Evolutionary conservation across 2,888 invertebrate species (phyloP), one percentile per base, ranked within the genome.

Genomic region (Diarsia brunnea): DNA sequence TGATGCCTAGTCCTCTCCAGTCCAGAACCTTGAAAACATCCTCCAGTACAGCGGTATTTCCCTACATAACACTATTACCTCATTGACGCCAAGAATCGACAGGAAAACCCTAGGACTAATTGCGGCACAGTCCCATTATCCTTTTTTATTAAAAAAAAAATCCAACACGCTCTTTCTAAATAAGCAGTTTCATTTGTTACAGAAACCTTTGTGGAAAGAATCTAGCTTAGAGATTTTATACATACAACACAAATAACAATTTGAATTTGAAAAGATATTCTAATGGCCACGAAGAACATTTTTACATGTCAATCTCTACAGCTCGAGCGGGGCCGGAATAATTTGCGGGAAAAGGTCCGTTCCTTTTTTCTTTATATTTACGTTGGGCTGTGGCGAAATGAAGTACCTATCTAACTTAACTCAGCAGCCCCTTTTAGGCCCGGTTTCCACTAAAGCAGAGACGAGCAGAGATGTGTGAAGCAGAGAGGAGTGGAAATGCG

Each of bases 261-360:
- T 87, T 82, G 84, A 87, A 87, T 87, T 82, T 84, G 84, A 78
- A 85, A 84, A 79, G 81, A 87, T 69, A 81, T 87, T 81, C 79
- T 73, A 81, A 87, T 86, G 75, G 75, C 73, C 78, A 71, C 76
- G 75, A 77, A 82, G 74, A 85, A 77, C 76, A 71, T 61, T 79
- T 87, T 84, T 84, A 51, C 81, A 84, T 84, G 85, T 81, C 87
- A 82, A 85, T 87, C 66, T 81, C 78, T 73, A 64, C 12, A 73
- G 58, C n/a, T n/a, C n/a, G n/a, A n/a, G n/a, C 61, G 65, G 58
- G 65, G 71, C 69, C 19, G 68, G 80, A 79, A 86, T 84, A 79
- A 84, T 72, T 69, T 68, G 19, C 51, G n/a, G 49, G 53, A 61
- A 69, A 73, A 38, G 51, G 63, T 31, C 31, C 11, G 38, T 53